These are phyloP conservation scores for Otocyon megalotis DNA, from an alignment of 2,113 vertebrate species.

Conservation along the genomic window DNA sequence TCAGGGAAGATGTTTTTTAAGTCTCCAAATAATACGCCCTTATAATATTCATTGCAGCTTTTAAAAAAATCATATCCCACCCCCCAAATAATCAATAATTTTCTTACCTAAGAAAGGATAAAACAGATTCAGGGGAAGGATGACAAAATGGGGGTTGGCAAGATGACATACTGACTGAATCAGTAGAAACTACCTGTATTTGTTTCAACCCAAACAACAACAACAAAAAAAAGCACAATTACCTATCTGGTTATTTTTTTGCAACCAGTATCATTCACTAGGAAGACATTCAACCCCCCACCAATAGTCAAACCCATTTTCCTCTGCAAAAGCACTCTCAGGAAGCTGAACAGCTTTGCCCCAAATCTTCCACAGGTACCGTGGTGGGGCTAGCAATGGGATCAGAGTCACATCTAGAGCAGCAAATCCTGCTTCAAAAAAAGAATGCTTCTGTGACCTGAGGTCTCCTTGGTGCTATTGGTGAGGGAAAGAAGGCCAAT, in stretches of 20 bases:
- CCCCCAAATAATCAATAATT: background rate
- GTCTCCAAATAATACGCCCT: background rate
- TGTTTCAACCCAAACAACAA: background rate
- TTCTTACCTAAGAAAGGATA: background rate
- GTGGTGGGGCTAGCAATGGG: background rate
- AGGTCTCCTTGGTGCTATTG: too few relatives aligned
- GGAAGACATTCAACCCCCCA: background rate
- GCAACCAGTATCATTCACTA: background rate
- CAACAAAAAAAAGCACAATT: background rate
- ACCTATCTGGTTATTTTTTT: background rate
- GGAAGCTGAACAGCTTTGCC: background rate
- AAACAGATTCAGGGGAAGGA: background rate
- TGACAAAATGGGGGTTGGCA: background rate
- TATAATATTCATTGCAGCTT: background rate
- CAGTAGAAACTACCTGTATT: background rate
- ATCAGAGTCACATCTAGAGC: background rate
- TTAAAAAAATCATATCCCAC: background rate
- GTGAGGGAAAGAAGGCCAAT: background rate
- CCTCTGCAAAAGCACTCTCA: conserved; percentile 1
- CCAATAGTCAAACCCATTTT: background rate
- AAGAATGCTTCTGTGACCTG: background rate
- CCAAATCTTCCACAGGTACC: background rate
- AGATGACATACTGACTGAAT: background rate
- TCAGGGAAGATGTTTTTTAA: background rate
- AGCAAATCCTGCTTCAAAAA: background rate